These are phyloP conservation scores for Cromileptes altivelis DNA, from an alignment of 2,113 vertebrate species.

Conservation along the genomic window DNA sequence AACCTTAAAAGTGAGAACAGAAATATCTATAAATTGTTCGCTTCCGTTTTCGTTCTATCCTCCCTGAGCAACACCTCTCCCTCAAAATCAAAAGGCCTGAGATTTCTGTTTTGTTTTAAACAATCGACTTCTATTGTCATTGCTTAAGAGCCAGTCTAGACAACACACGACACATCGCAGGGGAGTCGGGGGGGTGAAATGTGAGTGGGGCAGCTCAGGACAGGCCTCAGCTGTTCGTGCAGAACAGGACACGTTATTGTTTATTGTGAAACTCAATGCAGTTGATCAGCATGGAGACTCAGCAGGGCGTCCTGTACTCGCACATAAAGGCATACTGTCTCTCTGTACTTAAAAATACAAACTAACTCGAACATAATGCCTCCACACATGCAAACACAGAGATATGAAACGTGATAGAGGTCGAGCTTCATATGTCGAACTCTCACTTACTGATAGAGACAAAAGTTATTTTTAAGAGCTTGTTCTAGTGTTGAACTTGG, in stretches of 20 bases:
- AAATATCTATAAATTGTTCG: not conserved
- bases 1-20: not conserved
- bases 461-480: constrained; percentile 16
- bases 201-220: constrained; percentile 2
- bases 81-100: not conserved
- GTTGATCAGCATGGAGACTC: not conserved
- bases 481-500: not conserved
- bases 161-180: not conserved
- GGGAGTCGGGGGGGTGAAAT: not conserved
- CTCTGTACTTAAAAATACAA: not conserved
- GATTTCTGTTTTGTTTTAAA: constrained; percentile 2
- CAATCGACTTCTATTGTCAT: not conserved
- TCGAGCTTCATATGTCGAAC: not conserved
- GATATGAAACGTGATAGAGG: not conserved
- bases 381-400: not conserved
- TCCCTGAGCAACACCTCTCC: not conserved
- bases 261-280: constrained; percentile 29
- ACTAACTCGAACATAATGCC: not conserved
- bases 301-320: not conserved
- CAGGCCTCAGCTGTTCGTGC: constrained; percentile 13
- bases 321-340: not conserved
- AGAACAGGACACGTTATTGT: constrained; percentile 34
- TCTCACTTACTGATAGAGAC: not conserved
- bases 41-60: not conserved
- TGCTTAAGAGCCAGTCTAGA: not conserved